Evolutionary conservation across 2,888 invertebrate genomes (phyloP), one percentile per base, ranked within the genome.

Genomic region (Netelia virgata): DNA sequence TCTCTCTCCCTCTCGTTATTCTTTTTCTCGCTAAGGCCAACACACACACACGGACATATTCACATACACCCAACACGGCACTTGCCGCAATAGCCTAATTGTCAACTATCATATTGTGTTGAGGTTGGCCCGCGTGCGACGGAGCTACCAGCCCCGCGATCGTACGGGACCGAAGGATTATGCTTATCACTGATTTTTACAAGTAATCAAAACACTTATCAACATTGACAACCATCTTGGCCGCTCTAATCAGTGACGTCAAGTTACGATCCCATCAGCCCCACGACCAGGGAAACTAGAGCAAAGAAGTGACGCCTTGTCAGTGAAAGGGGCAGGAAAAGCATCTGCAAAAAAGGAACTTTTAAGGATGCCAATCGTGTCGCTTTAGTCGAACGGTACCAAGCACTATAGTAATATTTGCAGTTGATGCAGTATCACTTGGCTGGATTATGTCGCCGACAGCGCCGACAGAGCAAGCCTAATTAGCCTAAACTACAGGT

Each of bases 141-240:
- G 82, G 70, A 82, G 70, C 70, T 61, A 28, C 63, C 64, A 70
- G 76, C 82, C 61, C 82, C 82, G 82, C 57, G 23, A 75, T 76
- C 76, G 64, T 70, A 76, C 81, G 69, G 70, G 77, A 77, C 69
- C 64, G 69, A 16, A 9, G 53, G 10, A 59, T 75, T 47, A 70
- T 82, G 73, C 23, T 77, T 83, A 79, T 86, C 86, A 55, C 82
- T 69, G 66, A 80, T 85, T 82, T 79, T 76, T 84, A 83, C 76
- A 63, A 88, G 88, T 86, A 85, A 89, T 83, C 86, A 90, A 91
- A 91, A 91, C 89, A 91, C 91, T 92, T 91, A 91, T 91, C 92
- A 91, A 92, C 91, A 92, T 91, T 92, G 91, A 91, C 92, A 92
- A 91, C 92, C 93, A 93, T 93, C 91, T 92, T 92, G 91, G 90